These are phyloP conservation scores for Myripristis murdjan DNA, from an alignment of 2,797 vertebrate species.

Conservation along the genomic window DNA sequence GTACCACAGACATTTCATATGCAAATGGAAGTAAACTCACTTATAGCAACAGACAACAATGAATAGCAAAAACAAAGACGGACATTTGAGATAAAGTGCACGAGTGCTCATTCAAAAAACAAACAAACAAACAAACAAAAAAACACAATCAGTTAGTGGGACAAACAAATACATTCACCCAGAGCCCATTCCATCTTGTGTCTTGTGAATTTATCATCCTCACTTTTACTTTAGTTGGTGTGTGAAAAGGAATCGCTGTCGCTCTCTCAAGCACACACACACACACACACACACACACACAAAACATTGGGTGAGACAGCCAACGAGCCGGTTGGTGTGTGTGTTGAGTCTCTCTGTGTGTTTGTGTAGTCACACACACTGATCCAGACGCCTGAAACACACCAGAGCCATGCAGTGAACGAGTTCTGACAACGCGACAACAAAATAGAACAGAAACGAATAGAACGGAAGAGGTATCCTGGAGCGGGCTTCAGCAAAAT, in stretches of 20 bases:
- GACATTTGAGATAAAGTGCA: conserved; percentile 85
- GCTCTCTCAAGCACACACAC: conserved; percentile 17
- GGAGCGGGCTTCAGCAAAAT: conserved; percentile 5
- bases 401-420: conserved; percentile 17
- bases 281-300: conserved; percentile 28
- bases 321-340: conserved; percentile 10
- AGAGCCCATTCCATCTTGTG: conserved; percentile 32
- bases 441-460: background rate
- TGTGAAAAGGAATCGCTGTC: conserved; percentile 15
- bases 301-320: conserved; percentile 47
- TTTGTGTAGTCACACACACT: conserved; percentile 49
- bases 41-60: conserved; percentile 54
- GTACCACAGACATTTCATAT: conserved; percentile 69
- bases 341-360: conserved; percentile 49
- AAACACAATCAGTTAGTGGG: conserved; percentile 45
- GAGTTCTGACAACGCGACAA: conserved; percentile 46
- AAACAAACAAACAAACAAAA: no score
- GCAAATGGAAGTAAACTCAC: conserved; percentile 59
- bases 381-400: conserved; percentile 32
- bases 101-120: conserved; percentile 82
- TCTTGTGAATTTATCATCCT: conserved; percentile 29
- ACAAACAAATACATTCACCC: conserved; percentile 71
- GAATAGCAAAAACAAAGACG: conserved; percentile 50
- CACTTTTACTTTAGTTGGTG: conserved; percentile 19
- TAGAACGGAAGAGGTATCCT: background rate